phyloP scores from a whole-genome alignment of 2,888 invertebrate genomes.

The Meghimatium bilineatum region DNA sequence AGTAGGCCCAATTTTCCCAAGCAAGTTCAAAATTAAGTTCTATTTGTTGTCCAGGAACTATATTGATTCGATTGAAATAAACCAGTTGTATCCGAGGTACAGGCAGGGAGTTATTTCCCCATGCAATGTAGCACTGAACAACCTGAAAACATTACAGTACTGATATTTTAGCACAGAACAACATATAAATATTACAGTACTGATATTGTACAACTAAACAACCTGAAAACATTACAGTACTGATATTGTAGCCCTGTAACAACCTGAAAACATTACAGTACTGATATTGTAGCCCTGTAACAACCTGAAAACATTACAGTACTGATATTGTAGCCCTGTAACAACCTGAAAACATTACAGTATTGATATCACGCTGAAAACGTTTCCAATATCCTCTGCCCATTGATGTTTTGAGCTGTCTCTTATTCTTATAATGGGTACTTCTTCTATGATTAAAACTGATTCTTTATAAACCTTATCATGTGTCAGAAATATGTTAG shows the following conservation, averaged over 20 bases:
- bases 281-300: conserved; percentile 64
- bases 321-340: conserved; percentile 62
- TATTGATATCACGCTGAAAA: no score
- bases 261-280: no score
- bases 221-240: conserved; percentile 52
- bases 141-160: conserved; percentile 52
- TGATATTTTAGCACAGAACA: no score
- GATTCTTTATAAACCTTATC: no score
- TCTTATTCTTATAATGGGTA: no score
- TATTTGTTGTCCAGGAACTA: conserved; percentile 39
- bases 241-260: no score
- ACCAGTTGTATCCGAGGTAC: conserved; percentile 60
- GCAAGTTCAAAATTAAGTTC: conserved; percentile 51
- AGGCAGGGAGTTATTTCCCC: conserved; percentile 54
- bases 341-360: conserved; percentile 54
- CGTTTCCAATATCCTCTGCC: no score
- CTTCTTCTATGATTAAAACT: no score
- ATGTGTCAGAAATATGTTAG: no score
- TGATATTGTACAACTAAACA: conserved; percentile 61
- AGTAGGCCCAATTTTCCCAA: conserved; percentile 63
- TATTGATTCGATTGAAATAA: conserved; percentile 54
- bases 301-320: conserved; percentile 53
- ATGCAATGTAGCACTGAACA: conserved; percentile 61
- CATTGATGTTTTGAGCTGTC: no score
- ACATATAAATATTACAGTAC: no score